Percentiles rank a stretch among this genome's conserved stretches.
phyloP scores from a whole-genome alignment of 2,797 vertebrate species.

The Sebastolobus alascanus region DNA sequence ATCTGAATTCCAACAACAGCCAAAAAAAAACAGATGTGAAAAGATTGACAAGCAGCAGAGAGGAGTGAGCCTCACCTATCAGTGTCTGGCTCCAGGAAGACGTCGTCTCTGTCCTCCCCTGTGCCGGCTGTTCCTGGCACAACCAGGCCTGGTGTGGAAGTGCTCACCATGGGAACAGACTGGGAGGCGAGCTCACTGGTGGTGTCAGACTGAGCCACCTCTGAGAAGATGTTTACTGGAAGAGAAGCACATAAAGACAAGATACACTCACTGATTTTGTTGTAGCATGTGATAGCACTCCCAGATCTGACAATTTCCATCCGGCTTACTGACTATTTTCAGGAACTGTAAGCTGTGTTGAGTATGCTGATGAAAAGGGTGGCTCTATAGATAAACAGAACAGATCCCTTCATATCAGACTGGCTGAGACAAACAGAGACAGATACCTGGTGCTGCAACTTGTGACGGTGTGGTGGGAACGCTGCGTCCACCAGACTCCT shows the following conservation, averaged over 20 bases:
- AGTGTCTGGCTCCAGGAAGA: constrained; percentile 92
- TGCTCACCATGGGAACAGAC: constrained; percentile 97
- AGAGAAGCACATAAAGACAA: constrained; percentile 2
- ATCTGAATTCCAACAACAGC: neutral
- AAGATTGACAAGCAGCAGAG: neutral
- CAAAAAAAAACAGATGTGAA: neutral
- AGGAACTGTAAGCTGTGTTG: neutral
- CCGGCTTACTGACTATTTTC: neutral
- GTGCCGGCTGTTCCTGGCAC: constrained; percentile 83
- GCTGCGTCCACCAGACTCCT: constrained; percentile 94
- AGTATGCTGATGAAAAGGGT: neutral
- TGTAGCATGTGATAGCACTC: fast-evolving
- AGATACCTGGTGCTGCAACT: constrained; percentile 90
- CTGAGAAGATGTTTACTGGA: constrained; percentile 89
- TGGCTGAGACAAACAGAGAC: neutral
- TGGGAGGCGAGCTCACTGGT: constrained; percentile 90
- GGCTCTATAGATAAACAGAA: neutral
- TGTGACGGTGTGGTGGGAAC: constrained; percentile 95
- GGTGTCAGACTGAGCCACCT: constrained; percentile 87
- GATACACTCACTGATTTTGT: neutral
- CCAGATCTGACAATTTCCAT: neutral
- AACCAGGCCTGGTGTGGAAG: constrained; percentile 89
- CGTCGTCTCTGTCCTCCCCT: constrained; percentile 91
- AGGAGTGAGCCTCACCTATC: constrained; percentile 87
- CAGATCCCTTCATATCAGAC: neutral